A percentile compares a stretch with the other conserved stretches of the same genome.
These are phyloP conservation scores for Formica aserva DNA, from an alignment of 2,888 invertebrate genomes.

Conservation along the genomic window DNA sequence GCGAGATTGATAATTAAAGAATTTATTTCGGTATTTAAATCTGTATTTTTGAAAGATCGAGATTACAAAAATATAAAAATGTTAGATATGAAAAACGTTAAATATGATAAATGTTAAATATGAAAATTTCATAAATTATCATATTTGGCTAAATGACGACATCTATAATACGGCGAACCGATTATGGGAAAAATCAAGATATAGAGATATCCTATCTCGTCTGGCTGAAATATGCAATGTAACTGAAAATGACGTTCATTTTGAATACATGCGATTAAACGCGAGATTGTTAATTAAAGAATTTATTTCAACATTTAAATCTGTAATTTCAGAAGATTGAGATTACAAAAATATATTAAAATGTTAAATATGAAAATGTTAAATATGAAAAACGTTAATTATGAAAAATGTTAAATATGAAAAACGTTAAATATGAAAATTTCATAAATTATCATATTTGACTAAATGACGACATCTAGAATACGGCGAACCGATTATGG, in stretches of 20 bases:
- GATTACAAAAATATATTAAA: not conserved
- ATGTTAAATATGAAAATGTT: not conserved
- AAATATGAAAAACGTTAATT: too few species aligned
- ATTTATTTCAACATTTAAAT: too few species aligned
- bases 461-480: slow-evolving; percentile 22
- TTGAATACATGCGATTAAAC: too few species aligned
- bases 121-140: slow-evolving; percentile 9
- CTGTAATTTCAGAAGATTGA: too few species aligned
- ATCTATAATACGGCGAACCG: not conserved
- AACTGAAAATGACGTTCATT: too few species aligned
- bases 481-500: slow-evolving; percentile 1
- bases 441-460: not conserved
- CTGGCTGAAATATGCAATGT: slow-evolving; percentile 17
- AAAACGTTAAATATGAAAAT: not conserved
- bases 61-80: not conserved
- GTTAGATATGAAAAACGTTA: not conserved
- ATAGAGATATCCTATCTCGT: slow-evolving; percentile 59
- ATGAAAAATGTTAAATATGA: too few species aligned
- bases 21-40: not conserved
- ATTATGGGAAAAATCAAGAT: slow-evolving; percentile 13
- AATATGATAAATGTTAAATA: not conserved
- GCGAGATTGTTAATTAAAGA: too few species aligned
- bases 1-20: not conserved
- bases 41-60: not conserved
- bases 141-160: slow-evolving; percentile 9